Percentiles rank a stretch among this genome's conserved stretches.
Evolutionary conservation across 2,113 vertebrate species (phyloP).

Genomic region (Marmota flaviventris): DNA sequence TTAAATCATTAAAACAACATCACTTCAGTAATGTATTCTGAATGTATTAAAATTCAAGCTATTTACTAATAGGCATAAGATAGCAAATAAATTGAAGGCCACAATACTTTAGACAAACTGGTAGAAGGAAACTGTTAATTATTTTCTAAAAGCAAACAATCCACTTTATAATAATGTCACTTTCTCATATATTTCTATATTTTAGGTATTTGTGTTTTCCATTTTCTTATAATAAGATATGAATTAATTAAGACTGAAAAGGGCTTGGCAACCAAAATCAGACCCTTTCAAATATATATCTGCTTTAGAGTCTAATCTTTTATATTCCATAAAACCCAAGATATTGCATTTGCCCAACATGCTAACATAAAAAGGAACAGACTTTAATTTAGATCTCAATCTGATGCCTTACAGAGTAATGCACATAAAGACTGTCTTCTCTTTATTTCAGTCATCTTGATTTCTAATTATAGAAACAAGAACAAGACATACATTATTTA

Average conservation of each 20-base stretch:
- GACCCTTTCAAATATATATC: neutral
- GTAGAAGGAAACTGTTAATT: neutral
- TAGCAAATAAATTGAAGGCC: neutral
- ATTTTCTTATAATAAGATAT: conserved; percentile 4
- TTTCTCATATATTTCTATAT: neutral
- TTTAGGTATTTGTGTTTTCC: neutral
- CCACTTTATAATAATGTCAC: neutral
- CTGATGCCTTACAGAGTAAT: neutral
- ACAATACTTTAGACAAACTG: neutral
- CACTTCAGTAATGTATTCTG: neutral
- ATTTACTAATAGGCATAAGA: neutral
- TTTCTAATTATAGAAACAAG: neutral
- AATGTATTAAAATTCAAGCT: neutral
- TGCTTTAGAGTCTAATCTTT: neutral
- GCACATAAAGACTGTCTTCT: neutral
- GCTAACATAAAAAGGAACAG: neutral
- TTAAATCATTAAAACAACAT: neutral
- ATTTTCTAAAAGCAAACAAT: neutral
- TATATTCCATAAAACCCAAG: neutral
- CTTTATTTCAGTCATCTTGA: neutral
- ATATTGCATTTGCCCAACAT: neutral
- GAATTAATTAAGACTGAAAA: neutral
- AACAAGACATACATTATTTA: neutral
- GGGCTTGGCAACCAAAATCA: neutral
- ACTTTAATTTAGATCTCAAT: neutral